phyloP scores from a whole-genome alignment of 2,113 vertebrate species.

The Cheirogaleus medius region DNA sequence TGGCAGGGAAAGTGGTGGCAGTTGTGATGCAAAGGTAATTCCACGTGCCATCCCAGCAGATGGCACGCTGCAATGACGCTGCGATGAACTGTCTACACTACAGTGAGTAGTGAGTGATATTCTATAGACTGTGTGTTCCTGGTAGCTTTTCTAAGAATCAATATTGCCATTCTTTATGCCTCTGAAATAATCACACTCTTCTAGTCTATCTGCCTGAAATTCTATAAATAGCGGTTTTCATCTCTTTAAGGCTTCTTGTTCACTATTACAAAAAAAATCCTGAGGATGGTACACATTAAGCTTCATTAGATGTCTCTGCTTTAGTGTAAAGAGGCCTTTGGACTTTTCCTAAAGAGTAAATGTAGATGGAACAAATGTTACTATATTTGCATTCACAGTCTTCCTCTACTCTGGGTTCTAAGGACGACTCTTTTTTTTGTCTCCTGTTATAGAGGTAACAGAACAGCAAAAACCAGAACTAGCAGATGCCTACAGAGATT shows the following conservation, averaged over 20 bases:
- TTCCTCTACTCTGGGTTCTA: neutral
- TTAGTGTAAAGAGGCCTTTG: neutral
- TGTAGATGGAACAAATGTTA: neutral
- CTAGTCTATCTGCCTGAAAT: neutral
- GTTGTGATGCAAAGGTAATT: neutral
- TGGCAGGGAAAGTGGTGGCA: neutral
- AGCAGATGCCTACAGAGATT: neutral
- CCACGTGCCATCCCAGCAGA: neutral
- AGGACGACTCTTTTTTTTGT: neutral
- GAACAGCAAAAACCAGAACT: neutral
- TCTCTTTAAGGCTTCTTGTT: neutral
- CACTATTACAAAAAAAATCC: neutral
- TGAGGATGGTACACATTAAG: neutral
- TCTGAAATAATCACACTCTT: neutral
- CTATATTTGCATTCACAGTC: neutral
- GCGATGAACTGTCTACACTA: neutral
- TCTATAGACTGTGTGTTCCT: neutral
- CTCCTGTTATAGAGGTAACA: neutral
- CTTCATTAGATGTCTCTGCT: neutral
- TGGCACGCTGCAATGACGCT: neutral
- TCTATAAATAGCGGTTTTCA: neutral
- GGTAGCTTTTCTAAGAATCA: slow-evolving; percentile 2
- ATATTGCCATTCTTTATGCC: neutral
- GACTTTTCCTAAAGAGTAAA: neutral
- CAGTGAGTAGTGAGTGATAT: neutral